Conservation (phyloP, 2,113 vertebrate genomes). For the Orthonyx spaldingii region DNA sequence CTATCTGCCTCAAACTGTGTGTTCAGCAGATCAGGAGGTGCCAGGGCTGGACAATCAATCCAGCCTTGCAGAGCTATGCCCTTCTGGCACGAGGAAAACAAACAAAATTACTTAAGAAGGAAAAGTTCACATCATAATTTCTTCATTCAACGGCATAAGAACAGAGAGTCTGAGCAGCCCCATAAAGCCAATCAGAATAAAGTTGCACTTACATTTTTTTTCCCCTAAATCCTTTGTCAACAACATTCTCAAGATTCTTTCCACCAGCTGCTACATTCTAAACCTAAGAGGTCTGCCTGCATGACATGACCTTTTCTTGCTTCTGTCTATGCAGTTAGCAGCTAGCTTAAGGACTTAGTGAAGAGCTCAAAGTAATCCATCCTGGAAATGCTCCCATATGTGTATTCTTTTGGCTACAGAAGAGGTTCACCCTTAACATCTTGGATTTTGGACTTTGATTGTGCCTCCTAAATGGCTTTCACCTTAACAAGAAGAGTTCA, state of each 20-base stretch:
- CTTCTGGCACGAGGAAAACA: background rate
- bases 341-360: constrained; percentile 74
- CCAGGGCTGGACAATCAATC: background rate
- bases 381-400: constrained; percentile 33
- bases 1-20: background rate
- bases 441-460: constrained; percentile 2
- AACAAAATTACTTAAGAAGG: background rate
- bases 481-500: background rate
- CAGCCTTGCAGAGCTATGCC: background rate
- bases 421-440: background rate
- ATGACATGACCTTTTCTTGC: constrained; percentile 55
- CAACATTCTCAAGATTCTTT: constrained; percentile 51
- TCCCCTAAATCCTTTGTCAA: constrained; percentile 34
- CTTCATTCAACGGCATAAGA: background rate
- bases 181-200: constrained; percentile 48
- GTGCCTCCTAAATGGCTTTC: background rate
- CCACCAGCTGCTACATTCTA: constrained; percentile 77
- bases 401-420: background rate
- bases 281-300: constrained; percentile 74
- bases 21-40: background rate
- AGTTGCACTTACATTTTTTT: constrained; percentile 57
- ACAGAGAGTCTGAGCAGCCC: background rate
- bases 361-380: constrained; percentile 70
- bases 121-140: background rate
- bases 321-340: constrained; percentile 81